Conservation (phyloP, 1,140 invertebrate genomes). For the Pissodes strobi region DNA sequence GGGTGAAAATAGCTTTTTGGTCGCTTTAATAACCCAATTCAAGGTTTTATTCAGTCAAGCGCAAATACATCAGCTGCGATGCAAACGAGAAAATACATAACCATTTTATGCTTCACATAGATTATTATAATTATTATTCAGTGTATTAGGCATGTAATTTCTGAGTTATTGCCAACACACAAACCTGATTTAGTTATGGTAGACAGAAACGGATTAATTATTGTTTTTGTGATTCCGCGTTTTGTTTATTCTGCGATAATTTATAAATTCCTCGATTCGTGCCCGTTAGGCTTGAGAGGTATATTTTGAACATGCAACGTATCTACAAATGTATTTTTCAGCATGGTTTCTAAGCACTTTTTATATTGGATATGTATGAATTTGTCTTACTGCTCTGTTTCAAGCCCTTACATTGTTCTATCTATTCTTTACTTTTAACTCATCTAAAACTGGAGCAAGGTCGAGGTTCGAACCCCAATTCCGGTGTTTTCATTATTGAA, state of each 20-base stretch:
- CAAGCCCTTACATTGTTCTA: too few relatives aligned
- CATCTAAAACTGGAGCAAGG: too few relatives aligned
- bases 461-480: too few relatives aligned
- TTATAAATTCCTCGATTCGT: neutral
- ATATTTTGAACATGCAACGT: too few relatives aligned
- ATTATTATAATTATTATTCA: slow-evolving; percentile 22
- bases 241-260: neutral
- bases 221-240: neutral
- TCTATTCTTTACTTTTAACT: too few relatives aligned
- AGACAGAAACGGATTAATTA: slow-evolving; percentile 15
- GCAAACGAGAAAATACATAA: neutral
- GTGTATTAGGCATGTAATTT: slow-evolving; percentile 18
- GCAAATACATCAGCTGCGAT: neutral
- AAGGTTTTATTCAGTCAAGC: neutral
- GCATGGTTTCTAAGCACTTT: too few relatives aligned
- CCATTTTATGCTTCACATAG: neutral
- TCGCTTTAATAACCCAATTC: neutral
- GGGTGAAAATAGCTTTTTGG: neutral
- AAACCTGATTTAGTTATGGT: slow-evolving; percentile 13
- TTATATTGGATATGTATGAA: too few relatives aligned
- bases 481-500: too few relatives aligned
- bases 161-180: slow-evolving; percentile 14
- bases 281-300: too few relatives aligned
- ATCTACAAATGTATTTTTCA: too few relatives aligned
- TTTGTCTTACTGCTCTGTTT: too few relatives aligned